Percentiles rank a stretch among this genome's conserved stretches.
Conservation (phyloP, 2,113 vertebrate genomes). For the Procavia capensis region DNA sequence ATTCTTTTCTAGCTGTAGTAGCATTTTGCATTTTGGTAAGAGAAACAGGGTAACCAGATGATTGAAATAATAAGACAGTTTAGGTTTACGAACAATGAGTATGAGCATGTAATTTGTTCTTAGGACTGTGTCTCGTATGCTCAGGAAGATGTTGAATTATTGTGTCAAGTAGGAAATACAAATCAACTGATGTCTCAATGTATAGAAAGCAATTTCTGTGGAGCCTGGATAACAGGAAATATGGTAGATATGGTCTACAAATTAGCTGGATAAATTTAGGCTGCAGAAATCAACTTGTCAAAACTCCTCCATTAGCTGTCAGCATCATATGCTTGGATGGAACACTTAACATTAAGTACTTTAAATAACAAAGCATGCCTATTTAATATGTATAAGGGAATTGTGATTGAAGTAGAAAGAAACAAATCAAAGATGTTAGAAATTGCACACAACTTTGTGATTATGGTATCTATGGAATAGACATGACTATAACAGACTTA, state of each 20-base stretch:
- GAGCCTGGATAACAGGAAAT: not conserved
- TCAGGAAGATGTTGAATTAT: not conserved
- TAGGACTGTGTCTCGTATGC: accelerated
- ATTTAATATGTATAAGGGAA: not conserved
- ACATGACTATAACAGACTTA: not conserved
- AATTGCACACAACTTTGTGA: not conserved
- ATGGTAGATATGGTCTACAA: not conserved
- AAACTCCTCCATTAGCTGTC: not conserved
- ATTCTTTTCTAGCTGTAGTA: not conserved
- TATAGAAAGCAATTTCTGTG: not conserved
- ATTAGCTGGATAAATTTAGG: not conserved
- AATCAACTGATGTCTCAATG: not conserved
- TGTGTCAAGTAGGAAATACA: not conserved
- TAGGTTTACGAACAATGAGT: not conserved
- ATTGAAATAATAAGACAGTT: not conserved
- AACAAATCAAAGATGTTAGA: not conserved
- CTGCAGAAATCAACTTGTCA: not conserved
- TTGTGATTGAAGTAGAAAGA: not conserved
- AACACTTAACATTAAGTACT: not conserved
- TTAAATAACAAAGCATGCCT: not conserved
- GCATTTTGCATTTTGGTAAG: not conserved
- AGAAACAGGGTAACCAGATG: not conserved
- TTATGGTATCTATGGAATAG: not conserved
- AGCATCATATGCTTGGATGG: not conserved
- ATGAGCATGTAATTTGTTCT: not conserved